Conservation (phyloP, 2,113 vertebrate species). For the Leptobrachium leishanense region DNA sequence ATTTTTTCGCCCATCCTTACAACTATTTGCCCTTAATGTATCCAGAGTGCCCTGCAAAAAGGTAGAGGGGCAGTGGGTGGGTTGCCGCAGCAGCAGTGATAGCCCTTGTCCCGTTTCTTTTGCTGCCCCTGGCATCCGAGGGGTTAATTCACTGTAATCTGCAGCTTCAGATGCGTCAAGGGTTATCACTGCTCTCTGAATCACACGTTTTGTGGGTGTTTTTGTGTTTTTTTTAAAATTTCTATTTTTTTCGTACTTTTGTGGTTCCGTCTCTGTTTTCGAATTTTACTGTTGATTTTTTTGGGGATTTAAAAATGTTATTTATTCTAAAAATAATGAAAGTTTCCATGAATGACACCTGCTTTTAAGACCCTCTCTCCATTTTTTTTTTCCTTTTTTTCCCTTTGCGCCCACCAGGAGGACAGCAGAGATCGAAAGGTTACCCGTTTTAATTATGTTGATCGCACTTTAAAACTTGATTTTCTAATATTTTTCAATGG, state of each 20-base stretch:
- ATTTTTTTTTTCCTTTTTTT: conserved; percentile 49
- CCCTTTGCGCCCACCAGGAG: conserved; percentile 53
- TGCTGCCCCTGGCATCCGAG: too few species aligned
- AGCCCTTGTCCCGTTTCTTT: conserved; percentile 4
- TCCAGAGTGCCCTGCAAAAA: conserved; percentile 18
- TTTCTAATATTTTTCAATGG: conserved; percentile 75
- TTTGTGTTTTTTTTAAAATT: too few species aligned
- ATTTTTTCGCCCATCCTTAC: too few species aligned
- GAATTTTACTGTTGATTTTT: conserved; percentile 25
- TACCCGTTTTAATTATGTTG: conserved; percentile 75
- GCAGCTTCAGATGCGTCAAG: conserved; percentile 23
- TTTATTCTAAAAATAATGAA: conserved; percentile 50
- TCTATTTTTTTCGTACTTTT: not conserved
- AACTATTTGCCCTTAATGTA: conserved; percentile 13
- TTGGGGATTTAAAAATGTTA: conserved; percentile 26
- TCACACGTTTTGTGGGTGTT: conserved; percentile 29
- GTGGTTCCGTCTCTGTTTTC: conserved; percentile 17
- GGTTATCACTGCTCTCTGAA: conserved; percentile 25
- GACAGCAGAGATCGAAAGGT: conserved; percentile 59
- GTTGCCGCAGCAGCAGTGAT: not conserved
- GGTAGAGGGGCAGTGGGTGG: not conserved
- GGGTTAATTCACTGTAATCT: not conserved
- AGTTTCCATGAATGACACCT: conserved; percentile 50
- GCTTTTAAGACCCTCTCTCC: conserved; percentile 54
- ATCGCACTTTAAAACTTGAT: conserved; percentile 87